Conservation (phyloP, 2,113 vertebrate genomes). For the Physeter macrocephalus region DNA sequence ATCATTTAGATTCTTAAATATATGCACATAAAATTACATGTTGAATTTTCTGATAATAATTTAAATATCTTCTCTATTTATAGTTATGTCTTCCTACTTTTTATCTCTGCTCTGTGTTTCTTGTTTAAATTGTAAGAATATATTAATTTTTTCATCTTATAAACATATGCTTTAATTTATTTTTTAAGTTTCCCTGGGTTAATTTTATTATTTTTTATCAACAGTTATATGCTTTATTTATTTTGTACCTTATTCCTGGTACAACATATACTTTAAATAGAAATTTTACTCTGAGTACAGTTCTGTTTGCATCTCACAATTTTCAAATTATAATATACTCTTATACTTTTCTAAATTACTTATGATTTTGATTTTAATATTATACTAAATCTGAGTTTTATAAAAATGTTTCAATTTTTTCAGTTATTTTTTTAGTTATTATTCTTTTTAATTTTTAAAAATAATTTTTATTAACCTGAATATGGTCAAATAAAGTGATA, state of each 20-base stretch:
- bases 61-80: not conserved
- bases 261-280: not conserved
- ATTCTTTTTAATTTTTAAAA: not conserved
- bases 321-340: not conserved
- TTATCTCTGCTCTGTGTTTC: not conserved
- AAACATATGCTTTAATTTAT: not conserved
- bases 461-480: not conserved
- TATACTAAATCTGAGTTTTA: not conserved
- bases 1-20: not conserved
- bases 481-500: not conserved
- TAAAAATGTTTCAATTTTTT: not conserved
- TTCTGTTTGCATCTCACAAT: not conserved
- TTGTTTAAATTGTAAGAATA: not conserved
- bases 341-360: not conserved
- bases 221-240: not conserved
- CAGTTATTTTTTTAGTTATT: not conserved
- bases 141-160: not conserved
- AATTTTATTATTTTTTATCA: not conserved
- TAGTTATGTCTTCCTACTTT: not conserved
- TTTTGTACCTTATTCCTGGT: not conserved
- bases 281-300: not conserved
- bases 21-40: not conserved
- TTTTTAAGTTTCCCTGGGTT: not conserved
- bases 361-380: not conserved
- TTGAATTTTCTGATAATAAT: not conserved